Percentiles rank a stretch among this genome's conserved stretches.
Conservation (phyloP, 2,113 vertebrate species). For the cattle (Bos taurus) region DNA sequence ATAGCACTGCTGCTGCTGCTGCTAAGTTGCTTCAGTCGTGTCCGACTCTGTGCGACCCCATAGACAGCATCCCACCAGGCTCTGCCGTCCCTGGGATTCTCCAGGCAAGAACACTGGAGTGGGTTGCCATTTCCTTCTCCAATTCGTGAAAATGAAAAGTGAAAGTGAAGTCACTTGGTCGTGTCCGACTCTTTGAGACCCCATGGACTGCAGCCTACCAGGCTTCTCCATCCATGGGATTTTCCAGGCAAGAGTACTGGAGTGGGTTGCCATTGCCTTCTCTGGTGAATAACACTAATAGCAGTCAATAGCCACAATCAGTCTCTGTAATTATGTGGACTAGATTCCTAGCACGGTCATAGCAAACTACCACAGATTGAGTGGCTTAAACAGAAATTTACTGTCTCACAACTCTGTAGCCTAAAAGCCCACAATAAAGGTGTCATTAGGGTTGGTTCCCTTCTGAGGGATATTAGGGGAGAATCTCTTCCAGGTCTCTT, state of each 20-base stretch:
- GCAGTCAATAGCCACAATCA: neutral
- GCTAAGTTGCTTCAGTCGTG: neutral
- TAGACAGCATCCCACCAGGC: neutral
- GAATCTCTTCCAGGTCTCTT: too few relatives aligned
- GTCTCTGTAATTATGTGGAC: neutral
- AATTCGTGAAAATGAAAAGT: too few relatives aligned
- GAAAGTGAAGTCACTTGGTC: too few relatives aligned
- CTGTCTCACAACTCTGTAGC: neutral
- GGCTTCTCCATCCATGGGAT: neutral
- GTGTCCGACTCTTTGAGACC: too few relatives aligned
- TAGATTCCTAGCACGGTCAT: neutral
- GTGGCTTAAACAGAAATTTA: neutral
- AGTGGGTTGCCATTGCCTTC: neutral
- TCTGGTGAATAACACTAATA: neutral
- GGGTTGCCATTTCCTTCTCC: too few relatives aligned
- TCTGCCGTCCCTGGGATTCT: neutral
- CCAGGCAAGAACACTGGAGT: too few relatives aligned
- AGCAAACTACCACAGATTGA: neutral
- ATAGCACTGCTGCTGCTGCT: neutral
- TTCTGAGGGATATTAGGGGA: neutral
- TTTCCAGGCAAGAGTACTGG: neutral
- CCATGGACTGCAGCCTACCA: too few relatives aligned
- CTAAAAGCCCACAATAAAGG: neutral
- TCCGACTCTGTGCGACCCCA: rapidly evolving
- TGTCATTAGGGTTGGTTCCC: neutral